Evolutionary conservation across 1,140 invertebrate genomes (phyloP).

Genomic region (Globodera rostochiensis): DNA sequence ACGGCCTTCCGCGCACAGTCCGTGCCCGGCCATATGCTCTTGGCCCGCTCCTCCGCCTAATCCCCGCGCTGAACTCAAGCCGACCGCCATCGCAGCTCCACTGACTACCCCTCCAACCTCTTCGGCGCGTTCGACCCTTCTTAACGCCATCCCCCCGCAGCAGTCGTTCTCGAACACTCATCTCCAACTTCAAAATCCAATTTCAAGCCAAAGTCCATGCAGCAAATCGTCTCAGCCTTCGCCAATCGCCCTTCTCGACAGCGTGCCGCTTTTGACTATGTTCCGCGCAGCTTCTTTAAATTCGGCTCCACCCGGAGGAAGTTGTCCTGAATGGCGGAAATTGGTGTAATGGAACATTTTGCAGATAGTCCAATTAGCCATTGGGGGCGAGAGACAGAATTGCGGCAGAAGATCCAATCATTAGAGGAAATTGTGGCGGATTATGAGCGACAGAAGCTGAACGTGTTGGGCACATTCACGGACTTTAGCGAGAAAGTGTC

Average conservation of each 20-base stretch:
- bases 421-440: constrained; percentile 64
- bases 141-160: constrained; percentile 11
- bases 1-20: constrained; percentile 16
- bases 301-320: constrained; percentile 7
- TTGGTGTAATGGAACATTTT: constrained; percentile 1
- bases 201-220: not conserved
- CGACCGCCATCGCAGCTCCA: constrained; percentile 24
- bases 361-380: constrained; percentile 9
- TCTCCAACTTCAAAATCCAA: constrained; percentile 1
- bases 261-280: constrained; percentile 10
- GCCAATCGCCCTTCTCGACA: constrained; percentile 5
- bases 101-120: constrained; percentile 19
- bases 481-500: constrained; percentile 63
- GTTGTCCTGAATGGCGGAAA: not conserved
- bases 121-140: constrained; percentile 8
- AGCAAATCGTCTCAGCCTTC: constrained; percentile 7
- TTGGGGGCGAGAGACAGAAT: constrained; percentile 57
- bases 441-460: constrained; percentile 64
- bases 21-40: constrained; percentile 26
- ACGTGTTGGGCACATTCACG: constrained; percentile 63
- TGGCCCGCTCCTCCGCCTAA: constrained; percentile 26
- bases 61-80: constrained; percentile 14
- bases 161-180: not conserved
- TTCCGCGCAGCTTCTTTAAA: constrained; percentile 8
- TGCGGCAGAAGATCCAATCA: constrained; percentile 60